Evolutionary conservation across 2,113 vertebrate species (phyloP).

Genomic region (Xenus cinereus): DNA sequence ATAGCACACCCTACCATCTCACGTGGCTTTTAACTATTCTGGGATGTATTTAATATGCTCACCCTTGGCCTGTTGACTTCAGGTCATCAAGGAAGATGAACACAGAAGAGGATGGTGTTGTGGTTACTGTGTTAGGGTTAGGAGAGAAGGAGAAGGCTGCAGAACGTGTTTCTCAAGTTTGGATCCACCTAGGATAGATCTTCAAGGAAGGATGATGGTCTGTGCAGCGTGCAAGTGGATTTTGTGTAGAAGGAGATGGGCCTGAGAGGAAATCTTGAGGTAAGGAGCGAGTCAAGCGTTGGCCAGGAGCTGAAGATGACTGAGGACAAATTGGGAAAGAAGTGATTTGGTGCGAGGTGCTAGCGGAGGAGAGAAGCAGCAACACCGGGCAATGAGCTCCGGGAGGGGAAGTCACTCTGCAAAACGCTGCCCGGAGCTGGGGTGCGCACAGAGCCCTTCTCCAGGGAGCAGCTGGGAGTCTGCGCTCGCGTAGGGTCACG

Average conservation of each 20-base stretch:
- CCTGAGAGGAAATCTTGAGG: background rate
- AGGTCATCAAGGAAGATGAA: background rate
- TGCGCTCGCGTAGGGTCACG: rapidly evolving
- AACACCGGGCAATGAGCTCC: background rate
- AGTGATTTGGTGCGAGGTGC: background rate
- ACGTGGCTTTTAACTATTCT: background rate
- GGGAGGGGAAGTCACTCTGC: background rate
- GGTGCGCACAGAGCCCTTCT: background rate
- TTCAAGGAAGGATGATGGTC: background rate
- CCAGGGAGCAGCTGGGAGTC: background rate
- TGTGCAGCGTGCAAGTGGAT: background rate
- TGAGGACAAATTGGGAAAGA: background rate
- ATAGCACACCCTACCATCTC: background rate
- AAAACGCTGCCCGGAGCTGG: background rate
- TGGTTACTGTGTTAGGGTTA: background rate
- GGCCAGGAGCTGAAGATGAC: background rate
- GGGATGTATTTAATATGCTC: background rate
- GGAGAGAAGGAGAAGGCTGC: background rate
- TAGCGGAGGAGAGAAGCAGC: background rate
- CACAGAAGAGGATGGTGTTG: background rate
- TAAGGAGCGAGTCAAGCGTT: background rate
- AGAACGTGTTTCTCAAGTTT: background rate
- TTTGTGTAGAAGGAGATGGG: background rate
- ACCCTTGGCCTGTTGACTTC: background rate
- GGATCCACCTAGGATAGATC: background rate